phyloP scores from a whole-genome alignment of 2,797 vertebrate species.

The Schizopygopsis pylzovi region DNA sequence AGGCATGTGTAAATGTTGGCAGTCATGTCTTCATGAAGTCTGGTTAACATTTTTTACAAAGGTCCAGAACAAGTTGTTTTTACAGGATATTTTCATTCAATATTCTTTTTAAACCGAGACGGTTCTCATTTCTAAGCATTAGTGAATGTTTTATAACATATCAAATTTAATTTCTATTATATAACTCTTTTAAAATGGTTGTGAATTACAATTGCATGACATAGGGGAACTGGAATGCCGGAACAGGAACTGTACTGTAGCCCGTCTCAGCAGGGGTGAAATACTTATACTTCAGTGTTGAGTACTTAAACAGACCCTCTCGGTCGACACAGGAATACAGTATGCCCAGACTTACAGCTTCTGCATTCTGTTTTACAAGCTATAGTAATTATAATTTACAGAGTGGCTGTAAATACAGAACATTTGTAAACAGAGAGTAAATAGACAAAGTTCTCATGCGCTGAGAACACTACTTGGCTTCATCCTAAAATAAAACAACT shows the following conservation, averaged over 20 bases:
- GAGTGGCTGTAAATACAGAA: not conserved
- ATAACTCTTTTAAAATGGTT: constrained; percentile 7
- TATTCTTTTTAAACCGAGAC: not conserved
- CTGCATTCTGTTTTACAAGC: constrained; percentile 6
- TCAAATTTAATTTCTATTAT: not conserved
- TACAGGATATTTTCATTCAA: not conserved
- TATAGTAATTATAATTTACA: constrained; percentile 1
- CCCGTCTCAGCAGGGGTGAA: constrained; percentile 13
- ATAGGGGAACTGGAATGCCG: constrained; percentile 21
- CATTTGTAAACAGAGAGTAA: not conserved
- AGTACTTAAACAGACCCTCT: constrained; percentile 19
- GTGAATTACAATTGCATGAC: constrained; percentile 1
- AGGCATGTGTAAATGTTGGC: not conserved
- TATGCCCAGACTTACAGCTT: not conserved
- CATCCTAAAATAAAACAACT: too few relatives aligned
- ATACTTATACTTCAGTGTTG: constrained; percentile 14
- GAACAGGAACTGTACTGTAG: constrained; percentile 21
- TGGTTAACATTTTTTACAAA: not conserved
- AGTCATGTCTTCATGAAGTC: not conserved
- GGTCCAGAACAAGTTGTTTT: not conserved
- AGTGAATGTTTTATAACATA: not conserved
- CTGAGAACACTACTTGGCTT: too few relatives aligned
- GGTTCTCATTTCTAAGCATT: too few relatives aligned
- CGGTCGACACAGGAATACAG: not conserved
- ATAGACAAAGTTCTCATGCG: not conserved